Conservation (phyloP, 2,797 vertebrate species). For the Darevskia mixta region DNA sequence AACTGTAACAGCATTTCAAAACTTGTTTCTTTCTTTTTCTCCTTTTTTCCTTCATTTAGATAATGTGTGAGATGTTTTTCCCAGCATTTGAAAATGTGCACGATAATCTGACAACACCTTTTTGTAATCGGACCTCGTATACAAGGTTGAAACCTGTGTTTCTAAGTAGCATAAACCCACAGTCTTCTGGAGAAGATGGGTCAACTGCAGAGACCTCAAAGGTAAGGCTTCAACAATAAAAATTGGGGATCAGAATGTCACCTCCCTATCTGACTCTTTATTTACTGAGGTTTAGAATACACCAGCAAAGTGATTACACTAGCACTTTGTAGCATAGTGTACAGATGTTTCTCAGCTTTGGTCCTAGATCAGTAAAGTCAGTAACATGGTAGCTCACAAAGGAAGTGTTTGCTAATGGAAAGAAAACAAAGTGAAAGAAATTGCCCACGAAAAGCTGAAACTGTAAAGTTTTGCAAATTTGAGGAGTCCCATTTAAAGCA, state of each 20-base stretch:
- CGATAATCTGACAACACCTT: conserved; percentile 79
- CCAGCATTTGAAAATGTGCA: conserved; percentile 86
- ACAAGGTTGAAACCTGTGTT: conserved; percentile 82
- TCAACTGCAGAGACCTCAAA: conserved; percentile 76
- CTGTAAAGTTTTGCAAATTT: not conserved
- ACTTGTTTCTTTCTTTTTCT: not conserved
- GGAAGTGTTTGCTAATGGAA: not conserved
- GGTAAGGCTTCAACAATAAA: conserved; percentile 69
- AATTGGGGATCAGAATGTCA: not conserved
- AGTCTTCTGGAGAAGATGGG: conserved; percentile 73
- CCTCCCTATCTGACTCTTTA: conserved; percentile 28
- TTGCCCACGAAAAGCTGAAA: not conserved
- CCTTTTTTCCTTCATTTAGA: conserved; percentile 73
- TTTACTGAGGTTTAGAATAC: not conserved
- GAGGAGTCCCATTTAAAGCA: not conserved
- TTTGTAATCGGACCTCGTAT: conserved; percentile 80
- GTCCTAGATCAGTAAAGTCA: not conserved
- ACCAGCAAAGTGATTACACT: not conserved
- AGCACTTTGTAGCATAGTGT: not conserved
- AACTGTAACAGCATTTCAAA: not conserved
- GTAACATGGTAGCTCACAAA: not conserved
- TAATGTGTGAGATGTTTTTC: conserved; percentile 89
- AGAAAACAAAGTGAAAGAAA: not conserved
- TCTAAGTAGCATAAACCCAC: conserved; percentile 77
- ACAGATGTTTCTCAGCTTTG: not conserved